These are phyloP conservation scores for Calephelis virginiensis DNA, from an alignment of 1,140 invertebrate species.

Conservation along the genomic window DNA sequence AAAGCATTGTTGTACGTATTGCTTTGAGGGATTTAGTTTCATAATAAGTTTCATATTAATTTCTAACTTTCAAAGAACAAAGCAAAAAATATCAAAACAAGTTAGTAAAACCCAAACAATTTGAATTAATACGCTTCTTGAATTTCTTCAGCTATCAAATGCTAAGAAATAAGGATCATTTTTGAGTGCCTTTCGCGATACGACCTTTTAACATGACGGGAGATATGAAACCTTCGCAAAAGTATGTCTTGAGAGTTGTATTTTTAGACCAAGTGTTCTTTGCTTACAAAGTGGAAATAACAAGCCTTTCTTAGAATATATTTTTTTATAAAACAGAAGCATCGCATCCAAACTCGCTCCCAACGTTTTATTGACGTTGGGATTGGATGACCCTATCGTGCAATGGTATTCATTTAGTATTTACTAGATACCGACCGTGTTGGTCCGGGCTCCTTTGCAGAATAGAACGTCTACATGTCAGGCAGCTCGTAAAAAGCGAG, in stretches of 20 bases:
- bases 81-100: neutral
- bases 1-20: no score
- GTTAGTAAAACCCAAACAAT: slow-evolving; percentile 6
- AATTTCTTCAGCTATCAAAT: neutral
- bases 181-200: neutral
- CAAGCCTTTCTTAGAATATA: slow-evolving; percentile 2
- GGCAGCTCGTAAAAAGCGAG: no score
- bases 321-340: neutral
- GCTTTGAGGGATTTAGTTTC: neutral
- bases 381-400: no score
- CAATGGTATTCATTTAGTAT: no score
- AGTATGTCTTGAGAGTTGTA: slow-evolving; percentile 27
- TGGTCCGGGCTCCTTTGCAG: no score
- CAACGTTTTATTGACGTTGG: no score
- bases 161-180: neutral
- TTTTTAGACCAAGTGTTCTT: slow-evolving; percentile 39
- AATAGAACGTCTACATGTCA: no score
- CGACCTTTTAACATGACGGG: neutral
- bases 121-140: neutral
- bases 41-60: no score
- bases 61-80: no score
- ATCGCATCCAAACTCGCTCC: neutral
- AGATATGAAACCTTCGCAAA: slow-evolving; percentile 13
- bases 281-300: slow-evolving; percentile 5
- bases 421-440: no score